Evolutionary conservation across 2,797 vertebrate species (phyloP).

Genomic region (Dendrocincla tyrannina): DNA sequence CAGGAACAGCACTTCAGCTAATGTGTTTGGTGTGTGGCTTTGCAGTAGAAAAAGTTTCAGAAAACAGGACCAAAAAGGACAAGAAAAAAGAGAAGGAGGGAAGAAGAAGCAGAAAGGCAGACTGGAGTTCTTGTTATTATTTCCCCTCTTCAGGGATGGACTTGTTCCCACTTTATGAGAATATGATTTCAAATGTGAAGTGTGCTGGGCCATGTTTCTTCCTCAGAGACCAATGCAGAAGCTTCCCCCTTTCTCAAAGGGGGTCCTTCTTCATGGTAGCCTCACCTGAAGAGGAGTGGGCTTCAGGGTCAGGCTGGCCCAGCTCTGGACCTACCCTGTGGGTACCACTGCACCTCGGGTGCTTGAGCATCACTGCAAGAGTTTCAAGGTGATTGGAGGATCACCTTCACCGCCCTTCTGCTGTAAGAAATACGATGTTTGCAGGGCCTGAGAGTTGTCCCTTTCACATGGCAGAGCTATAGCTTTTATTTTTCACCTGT

Average conservation of each 20-base stretch:
- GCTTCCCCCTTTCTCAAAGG: neutral
- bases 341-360: rapidly evolving
- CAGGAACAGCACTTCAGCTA: neutral
- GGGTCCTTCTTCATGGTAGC: neutral
- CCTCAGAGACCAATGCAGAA: neutral
- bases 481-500: neutral
- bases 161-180: neutral
- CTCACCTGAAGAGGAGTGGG: neutral
- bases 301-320: neutral
- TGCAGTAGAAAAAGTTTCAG: neutral
- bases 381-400: neutral
- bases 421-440: neutral
- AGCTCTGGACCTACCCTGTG: too few species aligned
- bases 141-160: neutral
- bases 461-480: neutral
- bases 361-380: neutral
- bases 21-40: neutral
- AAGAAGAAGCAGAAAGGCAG: neutral
- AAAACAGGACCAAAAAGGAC: neutral
- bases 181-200: neutral
- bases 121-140: neutral
- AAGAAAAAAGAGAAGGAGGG: neutral
- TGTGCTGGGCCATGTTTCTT: neutral
- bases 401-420: neutral
- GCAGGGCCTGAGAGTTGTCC: neutral